These are phyloP conservation scores for Catharus bicknelli DNA, from an alignment of 2,113 vertebrate genomes.

Conservation along the genomic window DNA sequence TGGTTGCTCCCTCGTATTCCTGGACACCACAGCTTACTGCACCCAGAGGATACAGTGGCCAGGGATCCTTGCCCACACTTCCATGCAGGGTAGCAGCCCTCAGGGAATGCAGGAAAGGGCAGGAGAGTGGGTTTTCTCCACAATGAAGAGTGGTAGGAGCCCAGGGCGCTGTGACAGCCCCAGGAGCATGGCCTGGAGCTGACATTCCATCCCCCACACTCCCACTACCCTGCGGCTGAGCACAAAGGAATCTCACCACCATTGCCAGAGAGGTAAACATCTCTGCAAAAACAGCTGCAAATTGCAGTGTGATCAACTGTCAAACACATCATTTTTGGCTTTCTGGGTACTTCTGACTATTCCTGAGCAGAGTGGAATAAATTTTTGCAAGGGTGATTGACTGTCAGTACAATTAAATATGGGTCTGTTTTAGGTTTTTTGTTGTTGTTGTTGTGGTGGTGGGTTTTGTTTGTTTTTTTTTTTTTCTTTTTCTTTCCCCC, in stretches of 20 bases:
- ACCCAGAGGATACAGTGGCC: accelerated
- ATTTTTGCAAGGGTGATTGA: neutral
- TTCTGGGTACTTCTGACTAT: neutral
- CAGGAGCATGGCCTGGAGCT: accelerated
- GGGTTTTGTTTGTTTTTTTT: neutral
- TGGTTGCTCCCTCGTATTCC: neutral
- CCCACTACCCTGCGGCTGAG: accelerated
- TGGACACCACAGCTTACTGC: neutral
- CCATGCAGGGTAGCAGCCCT: accelerated
- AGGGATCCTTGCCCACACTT: accelerated
- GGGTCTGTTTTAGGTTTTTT: neutral
- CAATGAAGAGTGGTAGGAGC: neutral
- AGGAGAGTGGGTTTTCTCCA: neutral
- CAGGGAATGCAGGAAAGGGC: neutral
- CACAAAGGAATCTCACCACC: accelerated
- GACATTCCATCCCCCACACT: accelerated
- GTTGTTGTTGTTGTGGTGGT: too few species aligned
- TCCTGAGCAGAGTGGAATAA: neutral
- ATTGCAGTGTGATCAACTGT: accelerated
- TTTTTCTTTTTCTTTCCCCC: neutral
- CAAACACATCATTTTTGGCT: neutral
- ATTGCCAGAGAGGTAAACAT: accelerated
- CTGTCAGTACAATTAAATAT: neutral
- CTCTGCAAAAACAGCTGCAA: accelerated
- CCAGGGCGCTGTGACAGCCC: neutral